Conservation (phyloP, 1,140 invertebrate species). For the Lamellibrachia luymesi region DNA sequence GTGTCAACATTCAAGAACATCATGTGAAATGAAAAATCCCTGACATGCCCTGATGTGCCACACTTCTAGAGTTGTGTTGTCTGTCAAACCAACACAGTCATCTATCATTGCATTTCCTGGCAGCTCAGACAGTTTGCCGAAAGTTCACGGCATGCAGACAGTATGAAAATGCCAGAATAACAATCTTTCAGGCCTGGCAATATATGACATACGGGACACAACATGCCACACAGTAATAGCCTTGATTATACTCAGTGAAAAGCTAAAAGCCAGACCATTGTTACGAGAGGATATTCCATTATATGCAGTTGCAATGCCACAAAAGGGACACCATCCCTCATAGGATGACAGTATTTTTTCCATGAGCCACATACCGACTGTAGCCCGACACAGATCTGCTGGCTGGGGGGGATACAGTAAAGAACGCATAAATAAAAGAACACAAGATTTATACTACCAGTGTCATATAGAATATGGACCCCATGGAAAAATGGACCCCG, state of each 20-base stretch:
- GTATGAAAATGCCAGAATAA: constrained; percentile 1
- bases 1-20: neutral
- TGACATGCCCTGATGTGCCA: neutral
- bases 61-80: constrained; percentile 1
- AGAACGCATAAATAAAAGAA: neutral
- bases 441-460: neutral
- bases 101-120: neutral
- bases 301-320: neutral
- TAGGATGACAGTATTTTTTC: neutral
- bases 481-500: too few species aligned
- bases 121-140: neutral
- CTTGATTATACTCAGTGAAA: neutral
- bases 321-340: neutral
- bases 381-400: neutral
- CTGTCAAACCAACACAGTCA: neutral
- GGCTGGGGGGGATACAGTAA: neutral
- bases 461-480: too few species aligned
- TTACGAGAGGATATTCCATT: neutral
- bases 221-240: neutral
- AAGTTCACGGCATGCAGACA: neutral
- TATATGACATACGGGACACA: neutral
- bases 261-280: neutral
- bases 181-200: neutral
- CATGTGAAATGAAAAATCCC: neutral
- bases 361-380: neutral